These are phyloP conservation scores for Linnaemya tessellans DNA, from an alignment of 2,888 invertebrate species.

Conservation along the genomic window DNA sequence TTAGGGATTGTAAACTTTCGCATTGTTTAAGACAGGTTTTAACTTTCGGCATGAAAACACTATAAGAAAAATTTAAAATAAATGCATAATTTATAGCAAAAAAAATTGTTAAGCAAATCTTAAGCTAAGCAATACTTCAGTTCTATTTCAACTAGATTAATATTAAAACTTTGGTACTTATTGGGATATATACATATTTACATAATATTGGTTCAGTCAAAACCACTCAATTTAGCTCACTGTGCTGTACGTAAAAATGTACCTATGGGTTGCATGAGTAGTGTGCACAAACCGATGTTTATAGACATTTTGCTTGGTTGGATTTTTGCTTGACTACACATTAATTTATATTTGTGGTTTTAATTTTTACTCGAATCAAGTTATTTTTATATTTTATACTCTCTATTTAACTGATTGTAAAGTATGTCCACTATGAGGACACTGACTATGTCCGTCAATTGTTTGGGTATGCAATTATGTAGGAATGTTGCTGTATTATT, in stretches of 20 bases:
- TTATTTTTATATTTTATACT: conserved; percentile 28
- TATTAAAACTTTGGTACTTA: too few relatives aligned
- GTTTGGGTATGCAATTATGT: conserved; percentile 59
- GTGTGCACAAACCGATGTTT: conserved; percentile 15
- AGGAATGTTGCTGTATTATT: conserved; percentile 51
- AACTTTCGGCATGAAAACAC: too few relatives aligned
- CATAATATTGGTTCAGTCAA: neutral
- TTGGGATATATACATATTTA: neutral
- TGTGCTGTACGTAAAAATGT: neutral
- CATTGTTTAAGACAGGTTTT: too few relatives aligned
- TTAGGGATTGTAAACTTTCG: too few relatives aligned
- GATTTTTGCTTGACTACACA: conserved; percentile 36
- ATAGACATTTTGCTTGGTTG: conserved; percentile 30
- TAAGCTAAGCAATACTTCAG: too few relatives aligned
- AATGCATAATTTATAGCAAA: too few relatives aligned
- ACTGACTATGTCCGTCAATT: conserved; percentile 43
- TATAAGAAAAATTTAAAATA: too few relatives aligned
- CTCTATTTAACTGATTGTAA: conserved; percentile 19
- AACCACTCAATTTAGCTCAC: neutral
- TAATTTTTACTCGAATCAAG: conserved; percentile 38
- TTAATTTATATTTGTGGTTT: conserved; percentile 23
- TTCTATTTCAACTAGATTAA: too few relatives aligned
- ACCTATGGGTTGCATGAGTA: too few relatives aligned
- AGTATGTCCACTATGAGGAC: conserved; percentile 6
- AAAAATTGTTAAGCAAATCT: too few relatives aligned